Percentiles rank a stretch among this genome's conserved stretches.
Conservation (phyloP, 2,113 vertebrate genomes). For the human region GRCh38 chr5:129915001-129915500, state of each 20-base stretch:
- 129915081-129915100: not conserved
- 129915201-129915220: not conserved
- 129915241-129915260: slow-evolving; percentile 8
- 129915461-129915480: slow-evolving; percentile 6
- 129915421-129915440: not conserved
- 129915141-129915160: not conserved
- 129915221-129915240: not conserved
- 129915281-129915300: not conserved
- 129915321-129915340: not conserved
- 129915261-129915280: not conserved
- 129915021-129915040: not conserved
- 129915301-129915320: not conserved
- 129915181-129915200: not conserved
- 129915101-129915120: not conserved
- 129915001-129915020: not conserved
- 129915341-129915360: not conserved
- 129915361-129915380: not conserved
- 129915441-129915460: slow-evolving; percentile 27
- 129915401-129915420: not conserved
- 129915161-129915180: not conserved
- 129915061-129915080: not conserved
- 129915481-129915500: not conserved
- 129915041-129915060: slow-evolving; percentile 40
- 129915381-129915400: not conserved
- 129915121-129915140: not conserved